Evolutionary conservation across 2,113 vertebrate species (phyloP).

Genomic region (Sinosuthora webbiana): DNA sequence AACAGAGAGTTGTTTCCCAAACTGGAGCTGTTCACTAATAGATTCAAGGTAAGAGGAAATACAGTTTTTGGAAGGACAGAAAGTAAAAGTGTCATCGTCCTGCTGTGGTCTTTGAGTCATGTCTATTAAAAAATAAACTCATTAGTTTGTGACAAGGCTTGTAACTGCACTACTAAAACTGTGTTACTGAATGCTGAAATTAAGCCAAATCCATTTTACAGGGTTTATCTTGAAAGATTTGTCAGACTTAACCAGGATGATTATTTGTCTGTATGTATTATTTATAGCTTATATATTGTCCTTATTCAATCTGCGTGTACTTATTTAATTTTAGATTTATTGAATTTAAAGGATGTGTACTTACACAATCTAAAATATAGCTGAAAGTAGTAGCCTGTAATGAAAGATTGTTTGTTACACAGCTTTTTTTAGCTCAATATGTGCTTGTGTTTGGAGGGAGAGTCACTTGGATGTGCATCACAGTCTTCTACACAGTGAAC

Average conservation of each 20-base stretch:
- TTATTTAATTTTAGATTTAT: not conserved
- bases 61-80: not conserved
- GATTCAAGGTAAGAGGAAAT: conserved; percentile 90
- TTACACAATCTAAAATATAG: not conserved
- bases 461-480: not conserved
- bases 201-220: not conserved
- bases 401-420: not conserved
- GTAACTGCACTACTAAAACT: not conserved
- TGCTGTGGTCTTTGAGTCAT: not conserved
- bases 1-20: conserved; percentile 97
- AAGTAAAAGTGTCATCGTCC: not conserved
- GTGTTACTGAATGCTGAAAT: not conserved
- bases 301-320: not conserved
- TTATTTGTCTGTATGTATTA: not conserved
- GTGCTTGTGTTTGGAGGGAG: not conserved
- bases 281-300: not conserved
- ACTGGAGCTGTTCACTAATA: conserved; percentile 96
- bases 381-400: not conserved
- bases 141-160: not conserved
- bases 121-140: not conserved
- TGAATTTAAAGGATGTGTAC: not conserved
- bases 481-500: not conserved
- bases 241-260: not conserved
- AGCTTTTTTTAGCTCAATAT: not conserved
- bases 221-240: not conserved